phyloP scores from a whole-genome alignment of 2,797 vertebrate genomes.

The Acanthornis magna region DNA sequence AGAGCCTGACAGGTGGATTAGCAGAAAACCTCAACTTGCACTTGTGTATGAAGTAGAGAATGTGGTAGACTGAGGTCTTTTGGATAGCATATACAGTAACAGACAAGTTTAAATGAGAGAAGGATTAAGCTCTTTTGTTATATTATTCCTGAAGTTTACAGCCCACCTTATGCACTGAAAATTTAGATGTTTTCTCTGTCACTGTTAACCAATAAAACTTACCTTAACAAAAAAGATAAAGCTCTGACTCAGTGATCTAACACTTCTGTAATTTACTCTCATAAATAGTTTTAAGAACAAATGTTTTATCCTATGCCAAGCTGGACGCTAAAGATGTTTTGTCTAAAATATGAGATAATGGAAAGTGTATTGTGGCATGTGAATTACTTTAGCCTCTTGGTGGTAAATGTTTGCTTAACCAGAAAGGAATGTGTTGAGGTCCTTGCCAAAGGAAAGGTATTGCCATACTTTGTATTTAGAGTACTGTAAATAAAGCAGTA shows the following conservation, averaged over 20 bases:
- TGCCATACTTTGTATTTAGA: slow-evolving; percentile 49
- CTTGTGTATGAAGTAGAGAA: neutral
- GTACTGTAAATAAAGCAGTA: slow-evolving; percentile 64
- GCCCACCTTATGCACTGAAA: neutral
- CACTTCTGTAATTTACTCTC: slow-evolving; percentile 69
- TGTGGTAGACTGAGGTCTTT: neutral
- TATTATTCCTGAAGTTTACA: neutral
- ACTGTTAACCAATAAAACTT: slow-evolving; percentile 52
- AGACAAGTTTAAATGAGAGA: neutral
- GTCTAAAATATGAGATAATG: slow-evolving; percentile 72
- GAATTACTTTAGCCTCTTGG: slow-evolving; percentile 65
- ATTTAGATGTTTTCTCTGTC: slow-evolving; percentile 29
- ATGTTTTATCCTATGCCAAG: slow-evolving; percentile 66
- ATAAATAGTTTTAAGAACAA: slow-evolving; percentile 62
- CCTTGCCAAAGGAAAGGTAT: slow-evolving; percentile 60
- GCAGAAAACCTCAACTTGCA: neutral
- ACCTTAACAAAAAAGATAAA: slow-evolving; percentile 53
- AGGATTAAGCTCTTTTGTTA: neutral
- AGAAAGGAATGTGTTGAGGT: slow-evolving; percentile 61
- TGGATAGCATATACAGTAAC: neutral
- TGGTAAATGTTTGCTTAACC: slow-evolving; percentile 71
- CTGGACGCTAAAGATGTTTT: slow-evolving; percentile 64
- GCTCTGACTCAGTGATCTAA: slow-evolving; percentile 57
- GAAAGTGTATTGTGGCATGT: slow-evolving; percentile 70
- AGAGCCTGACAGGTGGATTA: neutral